Conservation (phyloP, 2,797 vertebrate genomes). For the Rhyacichthys aspro region DNA sequence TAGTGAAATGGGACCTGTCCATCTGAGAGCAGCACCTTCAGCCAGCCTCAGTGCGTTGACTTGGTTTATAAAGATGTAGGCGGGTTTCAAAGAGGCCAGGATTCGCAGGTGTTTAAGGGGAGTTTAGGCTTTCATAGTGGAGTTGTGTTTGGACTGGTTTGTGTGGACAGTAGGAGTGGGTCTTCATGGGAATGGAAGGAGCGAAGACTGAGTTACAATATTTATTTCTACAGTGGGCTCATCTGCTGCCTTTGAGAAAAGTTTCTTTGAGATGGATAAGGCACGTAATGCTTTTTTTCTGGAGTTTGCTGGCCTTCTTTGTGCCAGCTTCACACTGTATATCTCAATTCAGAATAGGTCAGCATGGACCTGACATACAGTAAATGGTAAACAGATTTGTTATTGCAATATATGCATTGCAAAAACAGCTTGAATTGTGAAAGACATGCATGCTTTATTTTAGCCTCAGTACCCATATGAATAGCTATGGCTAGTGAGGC, state of each 20-base stretch:
- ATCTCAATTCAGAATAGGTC: too few species aligned
- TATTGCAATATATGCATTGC: too few species aligned
- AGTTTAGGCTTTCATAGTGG: conserved; percentile 39
- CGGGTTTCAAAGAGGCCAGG: conserved; percentile 28
- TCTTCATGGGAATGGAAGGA: conserved; percentile 44
- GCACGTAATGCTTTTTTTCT: conserved; percentile 49
- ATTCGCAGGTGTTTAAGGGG: conserved; percentile 43
- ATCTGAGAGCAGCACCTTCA: conserved; percentile 1
- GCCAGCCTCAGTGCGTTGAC: background rate
- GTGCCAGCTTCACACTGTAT: too few species aligned
- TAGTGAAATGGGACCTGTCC: conserved; percentile 34
- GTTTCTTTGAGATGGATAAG: conserved; percentile 34
- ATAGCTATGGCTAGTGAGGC: too few species aligned
- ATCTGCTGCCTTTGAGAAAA: conserved; percentile 23
- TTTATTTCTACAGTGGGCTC: conserved; percentile 44
- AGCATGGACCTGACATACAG: too few species aligned
- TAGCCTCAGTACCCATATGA: too few species aligned
- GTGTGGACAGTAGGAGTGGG: conserved; percentile 26
- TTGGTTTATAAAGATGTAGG: conserved; percentile 13
- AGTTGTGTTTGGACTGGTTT: conserved; percentile 56
- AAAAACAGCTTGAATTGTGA: too few species aligned
- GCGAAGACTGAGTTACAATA: conserved; percentile 28
- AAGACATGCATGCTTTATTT: too few species aligned
- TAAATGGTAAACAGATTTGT: too few species aligned
- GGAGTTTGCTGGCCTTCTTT: conserved; percentile 21